These are phyloP conservation scores for Temnothorax rugatulus DNA, from an alignment of 2,888 invertebrate species.

Conservation along the genomic window DNA sequence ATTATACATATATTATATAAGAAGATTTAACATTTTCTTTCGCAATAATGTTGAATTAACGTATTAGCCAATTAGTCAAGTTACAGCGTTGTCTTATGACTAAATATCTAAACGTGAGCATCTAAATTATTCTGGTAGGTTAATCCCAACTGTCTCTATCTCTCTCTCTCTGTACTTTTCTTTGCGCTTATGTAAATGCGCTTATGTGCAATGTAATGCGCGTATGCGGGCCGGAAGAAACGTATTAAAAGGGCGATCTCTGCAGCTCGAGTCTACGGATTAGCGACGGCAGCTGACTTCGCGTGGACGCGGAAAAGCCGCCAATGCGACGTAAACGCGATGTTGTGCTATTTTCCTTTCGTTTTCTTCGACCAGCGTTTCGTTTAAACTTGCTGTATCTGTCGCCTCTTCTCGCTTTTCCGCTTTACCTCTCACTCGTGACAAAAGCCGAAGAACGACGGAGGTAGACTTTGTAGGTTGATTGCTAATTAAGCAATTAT, in stretches of 20 bases:
- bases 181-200: conserved; percentile 29
- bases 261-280: conserved; percentile 29
- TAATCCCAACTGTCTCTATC: conserved; percentile 6
- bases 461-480: conserved; percentile 63
- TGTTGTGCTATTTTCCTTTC: conserved; percentile 37
- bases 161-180: neutral
- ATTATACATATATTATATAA: neutral
- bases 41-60: neutral
- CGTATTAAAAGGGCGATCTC: conserved; percentile 60
- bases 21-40: neutral
- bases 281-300: conserved; percentile 46
- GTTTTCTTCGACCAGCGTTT: neutral
- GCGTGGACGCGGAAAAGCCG: conserved; percentile 31
- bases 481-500: conserved; percentile 77
- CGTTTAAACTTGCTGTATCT: conserved; percentile 5
- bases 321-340: conserved; percentile 11
- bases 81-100: neutral
- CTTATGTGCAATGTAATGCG: conserved; percentile 35
- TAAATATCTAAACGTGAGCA: neutral
- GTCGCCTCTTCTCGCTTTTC: neutral
- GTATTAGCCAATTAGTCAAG: neutral
- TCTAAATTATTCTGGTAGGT: conserved; percentile 34
- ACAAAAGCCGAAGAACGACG: conserved; percentile 47
- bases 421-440: neutral
- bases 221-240: conserved; percentile 37